Base-by-base conservation (phyloP, 92 coral and sea anemone species). In the Palythoa caribaeorum region DNA sequence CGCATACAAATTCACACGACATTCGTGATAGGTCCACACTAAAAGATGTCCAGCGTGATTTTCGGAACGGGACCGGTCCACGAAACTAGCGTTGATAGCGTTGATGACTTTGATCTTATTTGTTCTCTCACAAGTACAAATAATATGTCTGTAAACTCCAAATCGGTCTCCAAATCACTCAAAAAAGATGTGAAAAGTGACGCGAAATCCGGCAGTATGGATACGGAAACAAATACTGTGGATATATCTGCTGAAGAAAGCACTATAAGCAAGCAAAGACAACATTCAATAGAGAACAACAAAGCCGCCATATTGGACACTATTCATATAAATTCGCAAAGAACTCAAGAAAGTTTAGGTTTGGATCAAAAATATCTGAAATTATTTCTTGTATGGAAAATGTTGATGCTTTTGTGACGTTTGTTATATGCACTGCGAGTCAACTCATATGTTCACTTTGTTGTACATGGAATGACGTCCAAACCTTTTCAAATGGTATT, bases 21-120 rank as follows among this genome's bases (percentile, higher is more conserved):
- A 55, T 79, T 79, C 70, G 84, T 79, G 69, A 71, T 79, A 79
- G n/a, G n/a, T 71, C 75, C 73, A 80, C 73, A 59, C 74, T 62
- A 62, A 59, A 62, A 62, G 73, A 55, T 55, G 86, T 55, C 35
- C 12, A 6, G 73, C 86, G 73, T 80, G 73, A 60, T 80, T 80
- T 55, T 80, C 28, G 86, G 86, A 80, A 52, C 55, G 55, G 55
- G 55, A 0, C 55, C 7, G n/a, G 86, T 80, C 86, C 52, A 60
- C 47, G 86, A 80, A 28, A 28, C 28, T 28, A 28, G 28, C 28
- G 28, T 28, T 28, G 28, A 28, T 28, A 28, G 28, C 28, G 28
- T 28, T 28, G 28, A 28, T 28, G 28, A 28, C 28, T 28, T 28
- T 28, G 28, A 28, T 28, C 28, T 28, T 28, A 28, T 28, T 28